phyloP scores from a whole-genome alignment of 1,140 invertebrate species.

The Drosophila serrata region DNA sequence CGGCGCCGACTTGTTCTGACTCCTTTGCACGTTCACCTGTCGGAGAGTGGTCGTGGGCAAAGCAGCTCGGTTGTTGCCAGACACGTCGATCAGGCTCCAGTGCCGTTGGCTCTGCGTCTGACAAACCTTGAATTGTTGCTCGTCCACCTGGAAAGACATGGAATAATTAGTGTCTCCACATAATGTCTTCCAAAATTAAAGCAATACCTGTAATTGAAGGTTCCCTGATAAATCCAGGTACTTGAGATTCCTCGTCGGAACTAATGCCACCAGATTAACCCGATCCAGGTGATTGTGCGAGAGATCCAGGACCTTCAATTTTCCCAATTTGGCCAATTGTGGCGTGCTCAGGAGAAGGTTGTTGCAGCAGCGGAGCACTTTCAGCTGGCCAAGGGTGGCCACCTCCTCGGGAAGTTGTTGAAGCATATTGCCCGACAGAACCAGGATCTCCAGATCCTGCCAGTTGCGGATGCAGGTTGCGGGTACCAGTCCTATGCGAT shows the following conservation, averaged over 20 bases:
- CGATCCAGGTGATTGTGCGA: slow-evolving; percentile 93
- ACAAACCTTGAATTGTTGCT: slow-evolving; percentile 92
- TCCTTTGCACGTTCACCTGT: slow-evolving; percentile 86
- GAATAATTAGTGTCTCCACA: no score
- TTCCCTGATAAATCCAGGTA: slow-evolving; percentile 95
- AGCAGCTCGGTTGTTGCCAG: slow-evolving; percentile 90
- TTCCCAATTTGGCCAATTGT: slow-evolving; percentile 90
- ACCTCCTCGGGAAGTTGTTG: slow-evolving; percentile 92
- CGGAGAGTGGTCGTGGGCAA: slow-evolving; percentile 87
- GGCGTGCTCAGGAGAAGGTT: slow-evolving; percentile 92
- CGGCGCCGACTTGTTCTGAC: slow-evolving; percentile 87
- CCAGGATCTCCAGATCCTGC: slow-evolving; percentile 92
- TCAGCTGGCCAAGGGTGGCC: slow-evolving; percentile 89
- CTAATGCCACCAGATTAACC: slow-evolving; percentile 90
- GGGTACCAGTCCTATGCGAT: slow-evolving; percentile 90
- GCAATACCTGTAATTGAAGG: slow-evolving; percentile 88
- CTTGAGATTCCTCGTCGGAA: slow-evolving; percentile 91
- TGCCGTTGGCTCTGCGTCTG: slow-evolving; percentile 89
- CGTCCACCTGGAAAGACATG: slow-evolving; percentile 87
- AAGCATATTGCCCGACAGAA: slow-evolving; percentile 93
- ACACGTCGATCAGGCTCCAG: slow-evolving; percentile 93
- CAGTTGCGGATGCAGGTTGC: slow-evolving; percentile 91
- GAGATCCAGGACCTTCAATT: slow-evolving; percentile 92
- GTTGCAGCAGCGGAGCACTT: slow-evolving; percentile 92
- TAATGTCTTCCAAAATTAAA: not conserved